Percentiles rank a stretch among this genome's conserved stretches.
Evolutionary conservation across 2,113 vertebrate species (phyloP).

Genomic region (Myotis lucifugus): DNA sequence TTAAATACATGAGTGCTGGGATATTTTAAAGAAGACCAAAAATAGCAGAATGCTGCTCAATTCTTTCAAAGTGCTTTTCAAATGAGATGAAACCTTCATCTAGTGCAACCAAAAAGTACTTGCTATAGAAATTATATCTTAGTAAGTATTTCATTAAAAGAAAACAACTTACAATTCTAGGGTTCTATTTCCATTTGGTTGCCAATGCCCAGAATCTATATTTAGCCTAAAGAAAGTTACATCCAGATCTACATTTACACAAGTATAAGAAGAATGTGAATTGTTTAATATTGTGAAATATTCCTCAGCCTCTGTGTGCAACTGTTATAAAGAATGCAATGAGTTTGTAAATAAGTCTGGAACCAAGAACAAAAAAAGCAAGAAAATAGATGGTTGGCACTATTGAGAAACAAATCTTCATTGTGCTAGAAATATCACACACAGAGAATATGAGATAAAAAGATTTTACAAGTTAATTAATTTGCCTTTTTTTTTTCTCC

Average conservation of each 20-base stretch:
- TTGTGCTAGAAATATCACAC: not conserved
- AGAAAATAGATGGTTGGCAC: not conserved
- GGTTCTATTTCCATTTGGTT: not conserved
- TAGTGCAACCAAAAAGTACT: not conserved
- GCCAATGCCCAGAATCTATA: not conserved
- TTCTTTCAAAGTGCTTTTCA: not conserved
- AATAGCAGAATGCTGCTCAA: not conserved
- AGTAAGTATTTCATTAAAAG: constrained; percentile 10
- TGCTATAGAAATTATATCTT: not conserved
- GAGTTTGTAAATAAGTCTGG: not conserved
- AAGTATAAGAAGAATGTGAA: not conserved
- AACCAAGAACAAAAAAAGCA: not conserved
- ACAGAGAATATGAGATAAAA: not conserved
- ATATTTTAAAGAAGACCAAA: not conserved
- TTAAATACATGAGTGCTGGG: not conserved
- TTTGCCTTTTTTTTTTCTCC: not conserved
- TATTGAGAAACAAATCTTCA: not conserved
- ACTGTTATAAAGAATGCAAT: not conserved
- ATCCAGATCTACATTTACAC: not conserved
- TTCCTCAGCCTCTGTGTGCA: not conserved
- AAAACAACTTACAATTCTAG: not conserved
- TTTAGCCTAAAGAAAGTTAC: not conserved
- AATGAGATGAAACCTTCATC: not conserved
- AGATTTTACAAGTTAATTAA: not conserved
- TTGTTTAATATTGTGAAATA: not conserved